Conservation (phyloP, 2,888 invertebrate genomes). For the Brachyopa scutellaris region DNA sequence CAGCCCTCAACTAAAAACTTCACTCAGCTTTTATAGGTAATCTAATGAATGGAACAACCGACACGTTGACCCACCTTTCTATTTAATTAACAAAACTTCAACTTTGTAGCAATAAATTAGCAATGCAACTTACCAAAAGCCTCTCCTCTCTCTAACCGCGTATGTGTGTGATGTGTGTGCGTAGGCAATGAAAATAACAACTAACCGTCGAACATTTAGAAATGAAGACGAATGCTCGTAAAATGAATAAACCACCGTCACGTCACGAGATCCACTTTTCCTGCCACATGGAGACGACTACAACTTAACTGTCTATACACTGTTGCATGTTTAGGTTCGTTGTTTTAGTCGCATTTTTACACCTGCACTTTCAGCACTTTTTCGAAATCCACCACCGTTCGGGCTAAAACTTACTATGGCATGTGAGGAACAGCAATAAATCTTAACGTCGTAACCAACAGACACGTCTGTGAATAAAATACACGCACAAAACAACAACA, state of each 20-base stretch:
- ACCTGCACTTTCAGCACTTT: slow-evolving; percentile 38
- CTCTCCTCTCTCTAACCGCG: background rate
- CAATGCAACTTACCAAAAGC: slow-evolving; percentile 53
- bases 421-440: slow-evolving; percentile 35
- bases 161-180: too few species aligned
- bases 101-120: slow-evolving; percentile 26
- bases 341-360: slow-evolving; percentile 34
- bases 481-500: slow-evolving; percentile 37
- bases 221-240: slow-evolving; percentile 19
- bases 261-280: slow-evolving; percentile 59
- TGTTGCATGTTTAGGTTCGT: slow-evolving; percentile 53
- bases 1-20: background rate
- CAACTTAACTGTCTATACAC: slow-evolving; percentile 2
- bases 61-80: slow-evolving; percentile 34
- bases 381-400: background rate
- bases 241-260: slow-evolving; percentile 38
- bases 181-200: slow-evolving; percentile 32
- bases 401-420: slow-evolving; percentile 21
- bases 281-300: slow-evolving; percentile 16
- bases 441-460: slow-evolving; percentile 24
- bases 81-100: slow-evolving; percentile 16
- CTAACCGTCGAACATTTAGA: slow-evolving; percentile 19
- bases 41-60: slow-evolving; percentile 8
- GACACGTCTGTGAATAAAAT: slow-evolving; percentile 49
- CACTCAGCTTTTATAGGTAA: too few species aligned